Evolutionary conservation across 2,888 invertebrate genomes (phyloP).

Genomic region (Macropis europaea): DNA sequence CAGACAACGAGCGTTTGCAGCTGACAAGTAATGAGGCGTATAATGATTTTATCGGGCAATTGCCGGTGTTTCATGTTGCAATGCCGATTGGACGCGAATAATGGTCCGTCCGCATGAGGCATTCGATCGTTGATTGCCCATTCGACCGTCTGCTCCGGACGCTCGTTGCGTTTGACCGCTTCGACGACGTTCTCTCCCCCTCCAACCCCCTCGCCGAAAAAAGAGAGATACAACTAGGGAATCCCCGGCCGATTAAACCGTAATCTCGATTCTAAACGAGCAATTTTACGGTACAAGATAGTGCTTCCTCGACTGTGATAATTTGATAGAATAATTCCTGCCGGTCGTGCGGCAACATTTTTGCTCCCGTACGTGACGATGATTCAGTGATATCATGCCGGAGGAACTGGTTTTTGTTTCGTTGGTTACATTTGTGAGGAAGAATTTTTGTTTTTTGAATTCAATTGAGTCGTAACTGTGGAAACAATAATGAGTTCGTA

Average conservation of each 20-base stretch:
- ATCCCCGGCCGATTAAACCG: conserved; percentile 46
- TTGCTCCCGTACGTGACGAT: conserved; percentile 17
- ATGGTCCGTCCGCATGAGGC: conserved; percentile 63
- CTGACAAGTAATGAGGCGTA: conserved; percentile 72
- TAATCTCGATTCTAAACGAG: conserved; percentile 51
- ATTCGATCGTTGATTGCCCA: conserved; percentile 67
- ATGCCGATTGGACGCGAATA: conserved; percentile 71
- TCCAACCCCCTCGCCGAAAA: not conserved
- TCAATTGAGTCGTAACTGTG: too few species aligned
- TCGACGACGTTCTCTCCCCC: conserved; percentile 50
- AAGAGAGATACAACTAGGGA: conserved; percentile 32
- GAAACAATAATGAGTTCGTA: too few species aligned
- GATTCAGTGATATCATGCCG: conserved; percentile 20
- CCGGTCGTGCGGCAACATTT: conserved; percentile 18
- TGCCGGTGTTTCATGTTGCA: conserved; percentile 68
- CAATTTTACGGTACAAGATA: conserved; percentile 49
- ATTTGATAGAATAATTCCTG: conserved; percentile 42
- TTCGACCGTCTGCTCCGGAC: conserved; percentile 62
- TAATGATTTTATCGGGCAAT: conserved; percentile 73
- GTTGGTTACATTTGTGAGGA: not conserved
- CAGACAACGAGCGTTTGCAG: conserved; percentile 61
- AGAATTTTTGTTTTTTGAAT: too few species aligned
- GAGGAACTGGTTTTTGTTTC: not conserved
- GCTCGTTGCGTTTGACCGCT: conserved; percentile 63
- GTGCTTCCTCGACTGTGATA: conserved; percentile 39